Percentiles rank a stretch among this genome's conserved stretches.
Evolutionary conservation across 1,140 invertebrate species (phyloP).

Genomic region (Drosophila mojavensis): DNA sequence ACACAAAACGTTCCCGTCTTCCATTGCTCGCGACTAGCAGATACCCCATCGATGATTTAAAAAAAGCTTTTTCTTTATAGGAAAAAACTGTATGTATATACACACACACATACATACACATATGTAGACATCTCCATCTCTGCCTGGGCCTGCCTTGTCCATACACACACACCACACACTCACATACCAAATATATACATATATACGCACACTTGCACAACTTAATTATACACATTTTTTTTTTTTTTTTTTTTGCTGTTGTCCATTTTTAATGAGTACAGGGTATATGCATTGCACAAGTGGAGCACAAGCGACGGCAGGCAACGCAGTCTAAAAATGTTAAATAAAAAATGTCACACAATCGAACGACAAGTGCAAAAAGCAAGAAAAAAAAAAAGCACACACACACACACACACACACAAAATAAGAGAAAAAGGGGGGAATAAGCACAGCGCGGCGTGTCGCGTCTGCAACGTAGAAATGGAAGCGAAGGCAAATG

Average conservation of each 20-base stretch:
- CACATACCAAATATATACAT: too few species aligned
- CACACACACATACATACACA: neutral
- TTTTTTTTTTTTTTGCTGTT: too few species aligned
- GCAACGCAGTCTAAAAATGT: conserved; percentile 37
- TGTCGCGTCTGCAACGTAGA: neutral
- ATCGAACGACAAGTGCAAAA: conserved; percentile 68
- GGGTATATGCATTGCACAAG: conserved; percentile 25
- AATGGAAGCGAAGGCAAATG: conserved; percentile 14
- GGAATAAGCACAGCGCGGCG: neutral
- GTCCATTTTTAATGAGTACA: conserved; percentile 17
- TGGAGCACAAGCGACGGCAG: conserved; percentile 24
- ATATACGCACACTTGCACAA: neutral
- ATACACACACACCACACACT: neutral
- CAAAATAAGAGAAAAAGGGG: conserved; percentile 13
- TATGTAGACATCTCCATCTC: neutral
- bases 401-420: too few species aligned
- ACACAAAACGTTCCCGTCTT: neutral
- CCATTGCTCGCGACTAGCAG: neutral
- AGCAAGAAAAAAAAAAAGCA: neutral
- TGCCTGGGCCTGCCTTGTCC: neutral
- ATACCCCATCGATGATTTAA: neutral
- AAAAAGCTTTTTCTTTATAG: too few species aligned
- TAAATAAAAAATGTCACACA: conserved; percentile 38
- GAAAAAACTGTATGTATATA: neutral
- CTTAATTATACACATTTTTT: neutral